Percentiles rank a stretch among this genome's conserved stretches.
phyloP scores from a whole-genome alignment of 2,113 vertebrate species.

The Chaenocephalus aceratus region DNA sequence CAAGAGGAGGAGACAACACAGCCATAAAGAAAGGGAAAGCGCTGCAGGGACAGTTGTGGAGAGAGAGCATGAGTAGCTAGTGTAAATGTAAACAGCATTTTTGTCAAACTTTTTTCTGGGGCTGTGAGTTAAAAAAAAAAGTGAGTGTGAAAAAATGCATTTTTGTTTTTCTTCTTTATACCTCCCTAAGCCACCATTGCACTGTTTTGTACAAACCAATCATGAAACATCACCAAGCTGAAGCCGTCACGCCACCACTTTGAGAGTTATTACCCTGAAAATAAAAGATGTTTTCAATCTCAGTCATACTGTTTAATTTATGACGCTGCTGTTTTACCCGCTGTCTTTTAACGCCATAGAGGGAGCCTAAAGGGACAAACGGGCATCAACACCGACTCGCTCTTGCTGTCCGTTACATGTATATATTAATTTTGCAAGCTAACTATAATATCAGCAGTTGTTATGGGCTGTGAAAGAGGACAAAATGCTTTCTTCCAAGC shows the following conservation, averaged over 20 bases:
- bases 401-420: conserved; percentile 58
- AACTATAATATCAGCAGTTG: conserved; percentile 69
- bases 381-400: conserved; percentile 36
- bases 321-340: conserved; percentile 61
- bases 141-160: conserved; percentile 21
- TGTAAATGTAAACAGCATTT: conserved; percentile 27
- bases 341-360: conserved; percentile 62
- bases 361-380: conserved; percentile 71
- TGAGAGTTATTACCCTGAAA: conserved; percentile 60
- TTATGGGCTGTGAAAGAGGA: conserved; percentile 65
- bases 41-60: background rate
- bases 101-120: conserved; percentile 26
- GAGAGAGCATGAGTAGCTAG: conserved; percentile 12
- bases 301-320: conserved; percentile 71
- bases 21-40: conserved; percentile 23
- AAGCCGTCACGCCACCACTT: conserved; percentile 33
- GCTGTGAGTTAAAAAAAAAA: conserved; percentile 48
- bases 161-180: conserved; percentile 40
- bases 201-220: conserved; percentile 70
- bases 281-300: conserved; percentile 67
- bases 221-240: conserved; percentile 48
- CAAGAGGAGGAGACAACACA: conserved; percentile 33
- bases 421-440: conserved; percentile 79
- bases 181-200: conserved; percentile 64
- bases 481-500: conserved; percentile 59